Conservation (phyloP, 1,140 invertebrate genomes). For the Achatina immaculata region DNA sequence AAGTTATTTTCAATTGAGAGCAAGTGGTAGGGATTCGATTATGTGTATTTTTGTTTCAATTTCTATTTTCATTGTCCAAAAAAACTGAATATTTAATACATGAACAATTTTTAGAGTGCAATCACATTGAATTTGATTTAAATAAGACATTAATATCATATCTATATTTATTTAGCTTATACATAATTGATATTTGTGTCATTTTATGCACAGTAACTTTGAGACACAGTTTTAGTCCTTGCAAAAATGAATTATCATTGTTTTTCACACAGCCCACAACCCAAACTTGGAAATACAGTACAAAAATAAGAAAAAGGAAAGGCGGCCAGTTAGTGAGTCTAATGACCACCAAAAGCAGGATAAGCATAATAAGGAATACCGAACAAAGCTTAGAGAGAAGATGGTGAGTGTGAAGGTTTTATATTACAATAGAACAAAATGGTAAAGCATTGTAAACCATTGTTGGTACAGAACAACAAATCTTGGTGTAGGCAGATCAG, state of each 20-base stretch:
- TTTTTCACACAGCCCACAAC: slow-evolving; percentile 80
- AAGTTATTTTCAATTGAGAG: not conserved
- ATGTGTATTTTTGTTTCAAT: too few relatives aligned
- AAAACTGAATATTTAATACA: not conserved
- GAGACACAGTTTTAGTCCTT: too few relatives aligned
- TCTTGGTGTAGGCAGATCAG: too few relatives aligned
- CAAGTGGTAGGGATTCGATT: not conserved
- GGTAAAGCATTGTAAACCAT: not conserved
- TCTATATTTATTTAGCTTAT: not conserved
- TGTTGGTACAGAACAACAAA: too few relatives aligned
- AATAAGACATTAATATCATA: not conserved
- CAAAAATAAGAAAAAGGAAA: slow-evolving; percentile 64
- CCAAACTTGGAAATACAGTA: slow-evolving; percentile 83
- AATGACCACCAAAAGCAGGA: slow-evolving; percentile 46
- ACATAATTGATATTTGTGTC: not conserved
- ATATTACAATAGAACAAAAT: not conserved
- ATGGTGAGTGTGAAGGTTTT: slow-evolving; percentile 29
- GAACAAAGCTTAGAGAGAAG: slow-evolving; percentile 53
- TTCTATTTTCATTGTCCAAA: too few relatives aligned
- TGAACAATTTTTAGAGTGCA: not conserved
- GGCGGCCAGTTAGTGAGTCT: slow-evolving; percentile 43
- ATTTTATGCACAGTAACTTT: too few relatives aligned
- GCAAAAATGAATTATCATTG: too few relatives aligned
- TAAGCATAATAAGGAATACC: slow-evolving; percentile 48
- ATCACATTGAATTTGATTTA: not conserved